Base-by-base conservation (phyloP, 2,113 vertebrate genomes). In the Hyperopisus bebe region DNA sequence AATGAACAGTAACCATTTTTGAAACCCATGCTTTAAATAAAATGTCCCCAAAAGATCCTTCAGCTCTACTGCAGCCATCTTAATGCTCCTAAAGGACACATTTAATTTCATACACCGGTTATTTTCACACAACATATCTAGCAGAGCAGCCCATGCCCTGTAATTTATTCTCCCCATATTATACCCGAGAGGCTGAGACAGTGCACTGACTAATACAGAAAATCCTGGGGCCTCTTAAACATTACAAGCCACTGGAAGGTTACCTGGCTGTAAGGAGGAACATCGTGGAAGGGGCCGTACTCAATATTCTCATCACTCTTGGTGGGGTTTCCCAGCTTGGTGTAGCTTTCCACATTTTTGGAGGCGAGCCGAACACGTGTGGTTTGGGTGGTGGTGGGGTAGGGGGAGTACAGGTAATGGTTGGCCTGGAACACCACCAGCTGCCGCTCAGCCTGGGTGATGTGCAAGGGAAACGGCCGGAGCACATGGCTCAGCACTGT, bases 351-450 rank as follows among this genome's bases (percentile, higher is more conserved):
- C n/a, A 97, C 96, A 0, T 97, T 99, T 91, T 98, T 97, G 80
- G 98, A 98, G 87, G 98, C 96, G 86, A 99, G 94, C 58, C 97
- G 98, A 88, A 99, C 96, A 0, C 97, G 97, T 6, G 96, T 99
- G 0, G 95, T 98, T 94, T 99, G 98, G 89, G 95, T 96, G 91
- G 96, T 97, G 31, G 97, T 98, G 47, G 95, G 94, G 85, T 99
- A 99, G 0, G 98, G 98, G 0, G 98, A 98, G 92, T 97, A 99
- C 93, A 98, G 95, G 92, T 99, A 99, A 93, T 99, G 98, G 96
- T 97, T 99, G 62, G 98, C 98, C 92, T 99, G 98, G 89, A 99
- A 99, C 48, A 99, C 96, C 88, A 99, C 98, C 92, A 99, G 96
- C 95, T 99, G 98, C 8, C 98, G 97, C 94, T 99, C 98, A 0